A percentile compares a stretch with the other conserved stretches of the same genome.
Evolutionary conservation across 2,113 vertebrate species (phyloP).

Genomic region (Galeopterus variegatus): DNA sequence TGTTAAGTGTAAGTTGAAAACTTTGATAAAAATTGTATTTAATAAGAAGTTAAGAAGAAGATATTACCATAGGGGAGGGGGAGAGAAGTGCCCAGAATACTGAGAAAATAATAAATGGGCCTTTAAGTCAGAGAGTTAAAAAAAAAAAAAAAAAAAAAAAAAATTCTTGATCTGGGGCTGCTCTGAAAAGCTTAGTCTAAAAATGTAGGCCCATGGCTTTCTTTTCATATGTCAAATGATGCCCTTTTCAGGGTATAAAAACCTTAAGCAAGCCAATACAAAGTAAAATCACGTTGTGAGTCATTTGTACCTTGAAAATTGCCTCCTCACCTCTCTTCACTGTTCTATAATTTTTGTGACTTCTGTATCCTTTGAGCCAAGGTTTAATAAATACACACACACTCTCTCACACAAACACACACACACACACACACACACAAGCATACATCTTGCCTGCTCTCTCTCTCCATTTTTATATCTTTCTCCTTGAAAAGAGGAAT

Average conservation of each 20-base stretch:
- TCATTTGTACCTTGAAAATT: constrained; percentile 13
- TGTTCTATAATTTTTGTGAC: neutral
- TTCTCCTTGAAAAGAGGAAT: constrained; percentile 12
- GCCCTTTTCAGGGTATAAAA: neutral
- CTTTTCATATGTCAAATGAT: neutral
- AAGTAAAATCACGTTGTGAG: neutral
- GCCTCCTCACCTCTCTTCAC: neutral
- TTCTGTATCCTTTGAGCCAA: neutral
- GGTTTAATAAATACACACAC: neutral
- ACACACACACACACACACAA: neutral
- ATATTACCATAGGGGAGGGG: neutral
- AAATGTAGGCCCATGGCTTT: neutral
- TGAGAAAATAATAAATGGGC: neutral
- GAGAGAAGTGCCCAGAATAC: neutral
- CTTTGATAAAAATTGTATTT: constrained; percentile 8
- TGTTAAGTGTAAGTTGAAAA: neutral
- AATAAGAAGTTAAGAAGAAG: constrained; percentile 13
- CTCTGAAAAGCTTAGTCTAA: neutral
- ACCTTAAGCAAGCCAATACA: neutral
- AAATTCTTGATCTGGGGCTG: neutral
- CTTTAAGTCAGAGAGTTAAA: neutral
- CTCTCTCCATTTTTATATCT: neutral
- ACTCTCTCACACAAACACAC: neutral
- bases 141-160: neutral
- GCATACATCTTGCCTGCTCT: neutral